A percentile compares a stretch with the other conserved stretches of the same genome.
phyloP scores from a whole-genome alignment of 2,113 vertebrate genomes.

The Bos indicus region DNA sequence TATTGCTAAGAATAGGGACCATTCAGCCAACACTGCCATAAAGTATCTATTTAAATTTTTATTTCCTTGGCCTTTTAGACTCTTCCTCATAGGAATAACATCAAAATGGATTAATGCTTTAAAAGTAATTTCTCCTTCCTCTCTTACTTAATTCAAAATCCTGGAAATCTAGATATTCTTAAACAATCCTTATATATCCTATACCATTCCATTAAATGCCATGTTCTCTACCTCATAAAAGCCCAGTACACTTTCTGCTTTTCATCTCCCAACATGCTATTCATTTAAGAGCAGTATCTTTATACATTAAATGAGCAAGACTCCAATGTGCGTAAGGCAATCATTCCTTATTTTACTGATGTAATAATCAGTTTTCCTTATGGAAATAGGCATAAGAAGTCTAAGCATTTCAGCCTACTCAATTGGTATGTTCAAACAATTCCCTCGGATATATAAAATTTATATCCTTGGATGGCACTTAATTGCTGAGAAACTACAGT shows the following conservation, averaged over 20 bases:
- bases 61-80: background rate
- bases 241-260: background rate
- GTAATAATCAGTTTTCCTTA: background rate
- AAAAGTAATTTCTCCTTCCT: background rate
- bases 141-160: background rate
- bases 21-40: background rate
- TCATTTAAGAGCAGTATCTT: background rate
- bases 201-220: background rate
- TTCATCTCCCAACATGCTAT: background rate
- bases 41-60: background rate
- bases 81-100: background rate
- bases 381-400: background rate
- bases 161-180: background rate
- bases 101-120: background rate
- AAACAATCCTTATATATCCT: background rate
- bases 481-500: background rate
- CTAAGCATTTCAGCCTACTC: background rate
- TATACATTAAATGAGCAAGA: background rate
- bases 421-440: background rate
- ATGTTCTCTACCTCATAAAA: background rate
- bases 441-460: background rate
- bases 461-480: background rate
- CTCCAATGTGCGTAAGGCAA: background rate
- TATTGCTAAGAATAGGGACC: background rate
- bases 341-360: background rate